Percentiles rank a stretch among this genome's conserved stretches.
Evolutionary conservation across 2,888 invertebrate genomes (phyloP).

Genomic region (Monoplex corrugatus): DNA sequence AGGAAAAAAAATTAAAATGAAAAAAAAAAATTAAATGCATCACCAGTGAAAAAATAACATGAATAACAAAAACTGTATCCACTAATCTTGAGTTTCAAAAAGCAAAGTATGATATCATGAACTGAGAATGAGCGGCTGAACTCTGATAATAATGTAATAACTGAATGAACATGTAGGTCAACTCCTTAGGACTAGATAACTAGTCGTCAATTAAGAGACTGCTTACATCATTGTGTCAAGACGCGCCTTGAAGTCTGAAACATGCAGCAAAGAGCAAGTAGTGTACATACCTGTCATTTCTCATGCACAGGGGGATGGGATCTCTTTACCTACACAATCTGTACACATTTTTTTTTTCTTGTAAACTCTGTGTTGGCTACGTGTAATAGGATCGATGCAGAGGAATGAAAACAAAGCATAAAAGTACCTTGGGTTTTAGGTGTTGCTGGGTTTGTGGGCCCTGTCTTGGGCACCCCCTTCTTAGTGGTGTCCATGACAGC

Average conservation of each 20-base stretch:
- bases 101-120: neutral
- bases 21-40: neutral
- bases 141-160: neutral
- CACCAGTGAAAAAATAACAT: neutral
- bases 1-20: neutral
- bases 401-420: neutral
- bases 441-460: neutral
- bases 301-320: neutral
- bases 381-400: neutral
- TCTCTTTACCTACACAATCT: neutral
- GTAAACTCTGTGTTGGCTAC: neutral
- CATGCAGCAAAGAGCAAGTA: constrained; percentile 20
- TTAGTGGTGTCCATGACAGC: neutral
- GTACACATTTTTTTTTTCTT: no score
- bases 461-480: neutral
- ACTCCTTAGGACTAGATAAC: neutral
- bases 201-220: neutral
- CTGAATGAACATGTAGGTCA: neutral
- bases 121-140: neutral
- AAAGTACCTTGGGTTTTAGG: constrained; percentile 10
- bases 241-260: constrained; percentile 34
- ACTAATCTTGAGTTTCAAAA: neutral
- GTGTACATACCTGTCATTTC: constrained; percentile 27
- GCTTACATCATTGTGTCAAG: constrained; percentile 45
- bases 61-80: neutral